phyloP scores from a whole-genome alignment of 2,888 invertebrate species.

The Elysia crispata region DNA sequence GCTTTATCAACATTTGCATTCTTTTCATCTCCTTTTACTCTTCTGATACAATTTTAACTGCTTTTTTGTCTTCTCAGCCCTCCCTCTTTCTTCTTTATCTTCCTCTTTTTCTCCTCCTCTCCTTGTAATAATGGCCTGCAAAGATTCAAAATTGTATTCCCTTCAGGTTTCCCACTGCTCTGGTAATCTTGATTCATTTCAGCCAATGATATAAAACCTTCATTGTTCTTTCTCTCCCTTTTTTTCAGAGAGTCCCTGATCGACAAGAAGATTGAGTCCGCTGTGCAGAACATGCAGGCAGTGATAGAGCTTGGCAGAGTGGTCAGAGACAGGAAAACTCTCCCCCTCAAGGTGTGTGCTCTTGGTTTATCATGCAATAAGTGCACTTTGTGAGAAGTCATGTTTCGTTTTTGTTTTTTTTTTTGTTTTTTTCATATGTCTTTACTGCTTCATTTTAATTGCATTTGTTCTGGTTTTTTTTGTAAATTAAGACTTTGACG shows the following conservation, averaged over 20 bases:
- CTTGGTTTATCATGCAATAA: no score
- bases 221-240: conserved; percentile 23
- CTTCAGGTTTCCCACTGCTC: no score
- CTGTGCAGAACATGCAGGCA: conserved; percentile 94
- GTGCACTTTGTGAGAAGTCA: background rate
- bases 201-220: background rate
- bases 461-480: background rate
- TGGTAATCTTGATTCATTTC: no score
- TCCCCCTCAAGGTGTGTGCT: conserved; percentile 87
- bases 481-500: no score
- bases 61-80: no score
- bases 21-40: background rate
- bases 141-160: no score
- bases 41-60: no score
- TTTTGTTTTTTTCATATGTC: no score
- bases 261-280: conserved; percentile 90
- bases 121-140: no score
- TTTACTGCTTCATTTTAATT: background rate
- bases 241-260: conserved; percentile 82
- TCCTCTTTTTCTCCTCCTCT: no score
- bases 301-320: conserved; percentile 96
- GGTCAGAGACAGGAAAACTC: conserved; percentile 92
- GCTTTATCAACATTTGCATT: background rate
- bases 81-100: no score
- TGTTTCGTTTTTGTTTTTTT: no score